A percentile compares a stretch with the other conserved stretches of the same genome.
Conservation (phyloP, 1,140 invertebrate genomes). For the Lordiphosa mommai region DNA sequence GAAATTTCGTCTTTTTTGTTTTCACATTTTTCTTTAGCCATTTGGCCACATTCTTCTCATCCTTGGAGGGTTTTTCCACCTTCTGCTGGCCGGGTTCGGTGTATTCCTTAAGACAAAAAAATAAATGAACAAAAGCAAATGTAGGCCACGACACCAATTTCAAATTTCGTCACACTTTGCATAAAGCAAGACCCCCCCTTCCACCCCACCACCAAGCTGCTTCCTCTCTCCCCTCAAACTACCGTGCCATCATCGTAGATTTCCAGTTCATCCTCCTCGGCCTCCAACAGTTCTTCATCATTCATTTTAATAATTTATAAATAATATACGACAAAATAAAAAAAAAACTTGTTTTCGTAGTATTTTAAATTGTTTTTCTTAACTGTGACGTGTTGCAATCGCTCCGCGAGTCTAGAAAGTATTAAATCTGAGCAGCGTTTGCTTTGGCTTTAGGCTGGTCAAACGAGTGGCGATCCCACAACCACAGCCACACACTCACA, state of each 20-base stretch:
- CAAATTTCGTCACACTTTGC: constrained; percentile 40
- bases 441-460: constrained; percentile 38
- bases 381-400: constrained; percentile 64
- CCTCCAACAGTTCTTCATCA: constrained; percentile 33
- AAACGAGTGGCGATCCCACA: constrained; percentile 57
- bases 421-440: constrained; percentile 53
- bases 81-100: constrained; percentile 80
- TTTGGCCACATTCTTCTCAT: constrained; percentile 95
- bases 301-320: constrained; percentile 36
- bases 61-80: constrained; percentile 90
- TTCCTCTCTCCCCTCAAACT: not conserved
- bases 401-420: constrained; percentile 69
- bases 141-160: constrained; percentile 66
- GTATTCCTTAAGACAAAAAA: constrained; percentile 63
- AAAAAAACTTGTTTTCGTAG: constrained; percentile 1
- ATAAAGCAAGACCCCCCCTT: not conserved
- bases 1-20: constrained; percentile 96
- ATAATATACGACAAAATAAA: constrained; percentile 1
- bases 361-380: constrained; percentile 28
- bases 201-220: no score
- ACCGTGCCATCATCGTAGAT: constrained; percentile 63
- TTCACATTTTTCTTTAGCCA: constrained; percentile 96
- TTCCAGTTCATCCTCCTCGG: constrained; percentile 51
- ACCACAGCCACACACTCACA: constrained; percentile 12
- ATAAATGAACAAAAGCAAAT: constrained; percentile 15